Conservation (phyloP, 2,113 vertebrate species). For the Alces alces region DNA sequence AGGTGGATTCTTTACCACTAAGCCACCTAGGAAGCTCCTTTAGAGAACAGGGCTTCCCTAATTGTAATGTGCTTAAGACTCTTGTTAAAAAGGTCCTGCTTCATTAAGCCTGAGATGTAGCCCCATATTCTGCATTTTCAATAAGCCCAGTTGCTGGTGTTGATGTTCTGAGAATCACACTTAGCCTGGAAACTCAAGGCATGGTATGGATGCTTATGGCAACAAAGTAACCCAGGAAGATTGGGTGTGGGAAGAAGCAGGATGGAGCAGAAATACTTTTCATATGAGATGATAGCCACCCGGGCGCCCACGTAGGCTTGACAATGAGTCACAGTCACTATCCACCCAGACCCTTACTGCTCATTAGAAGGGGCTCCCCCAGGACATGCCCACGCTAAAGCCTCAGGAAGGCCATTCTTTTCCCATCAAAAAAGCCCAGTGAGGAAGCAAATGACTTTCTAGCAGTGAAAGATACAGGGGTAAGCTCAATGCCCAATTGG, state of each 20-base stretch:
- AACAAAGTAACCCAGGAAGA: not conserved
- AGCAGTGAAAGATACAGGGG: not conserved
- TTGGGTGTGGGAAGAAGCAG: not conserved
- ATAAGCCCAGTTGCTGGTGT: not conserved
- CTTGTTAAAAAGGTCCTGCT: not conserved
- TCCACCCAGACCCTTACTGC: not conserved
- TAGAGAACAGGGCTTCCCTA: not conserved
- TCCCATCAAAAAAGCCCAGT: not conserved
- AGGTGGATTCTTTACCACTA: not conserved
- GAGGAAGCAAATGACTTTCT: not conserved
- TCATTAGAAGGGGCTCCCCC: not conserved
- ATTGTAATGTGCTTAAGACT: not conserved
- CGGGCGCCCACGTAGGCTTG: not conserved
- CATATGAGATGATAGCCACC: not conserved
- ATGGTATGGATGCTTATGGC: not conserved
- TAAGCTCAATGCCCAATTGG: not conserved
- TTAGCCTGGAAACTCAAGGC: not conserved
- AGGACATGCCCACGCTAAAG: not conserved
- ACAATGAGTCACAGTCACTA: conserved; percentile 27
- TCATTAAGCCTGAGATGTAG: not conserved
- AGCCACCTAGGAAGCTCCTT: not conserved
- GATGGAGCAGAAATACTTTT: conserved; percentile 32
- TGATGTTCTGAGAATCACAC: not conserved
- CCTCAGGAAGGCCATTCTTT: not conserved
- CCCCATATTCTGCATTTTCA: not conserved